These are phyloP conservation scores for Xenops minutus DNA, from an alignment of 2,797 vertebrate genomes.

Conservation along the genomic window DNA sequence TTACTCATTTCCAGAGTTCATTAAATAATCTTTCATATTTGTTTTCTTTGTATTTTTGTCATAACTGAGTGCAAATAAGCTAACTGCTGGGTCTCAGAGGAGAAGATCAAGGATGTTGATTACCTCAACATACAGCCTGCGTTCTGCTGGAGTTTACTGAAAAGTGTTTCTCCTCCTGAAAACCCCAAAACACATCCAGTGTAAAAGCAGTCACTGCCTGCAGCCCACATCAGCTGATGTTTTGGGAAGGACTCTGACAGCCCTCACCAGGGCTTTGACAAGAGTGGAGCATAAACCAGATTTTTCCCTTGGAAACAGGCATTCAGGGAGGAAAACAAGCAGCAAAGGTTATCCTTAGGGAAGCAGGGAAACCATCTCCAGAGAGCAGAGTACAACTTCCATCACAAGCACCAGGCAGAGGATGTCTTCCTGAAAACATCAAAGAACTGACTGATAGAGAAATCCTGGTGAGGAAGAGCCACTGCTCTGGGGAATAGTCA, in stretches of 20 bases:
- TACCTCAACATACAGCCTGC: not conserved
- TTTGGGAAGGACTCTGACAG: not conserved
- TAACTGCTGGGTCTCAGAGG: not conserved
- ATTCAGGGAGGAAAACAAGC: not conserved
- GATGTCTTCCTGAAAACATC: not conserved
- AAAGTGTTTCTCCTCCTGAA: not conserved
- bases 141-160: not conserved
- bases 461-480: not conserved
- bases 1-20: constrained; percentile 19
- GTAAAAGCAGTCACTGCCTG: not conserved
- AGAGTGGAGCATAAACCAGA: not conserved
- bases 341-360: not conserved
- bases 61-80: not conserved
- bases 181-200: not conserved
- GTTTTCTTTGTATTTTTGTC: constrained; percentile 32
- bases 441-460: not conserved
- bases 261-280: not conserved
- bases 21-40: constrained; percentile 12
- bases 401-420: not conserved
- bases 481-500: not conserved
- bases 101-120: not conserved
- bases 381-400: not conserved
- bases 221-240: not conserved
- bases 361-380: not conserved
- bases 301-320: not conserved